Conservation (phyloP, 1,140 invertebrate genomes). For the Lanistes nyassanus region DNA sequence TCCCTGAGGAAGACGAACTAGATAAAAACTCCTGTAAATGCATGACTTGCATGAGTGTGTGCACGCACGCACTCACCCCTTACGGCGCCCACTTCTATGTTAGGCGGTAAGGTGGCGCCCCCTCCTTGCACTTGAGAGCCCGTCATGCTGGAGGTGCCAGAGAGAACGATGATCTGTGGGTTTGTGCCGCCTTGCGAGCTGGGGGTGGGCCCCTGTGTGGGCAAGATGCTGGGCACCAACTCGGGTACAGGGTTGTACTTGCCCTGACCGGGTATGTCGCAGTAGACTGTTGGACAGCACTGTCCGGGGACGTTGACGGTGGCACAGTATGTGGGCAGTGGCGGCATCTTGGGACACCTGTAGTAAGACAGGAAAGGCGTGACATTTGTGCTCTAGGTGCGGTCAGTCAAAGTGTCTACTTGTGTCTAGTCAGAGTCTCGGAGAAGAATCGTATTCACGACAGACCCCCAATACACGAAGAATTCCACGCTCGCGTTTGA, state of each 20-base stretch:
- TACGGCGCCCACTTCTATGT: not conserved
- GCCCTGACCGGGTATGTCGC: slow-evolving; percentile 50
- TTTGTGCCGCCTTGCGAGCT: slow-evolving; percentile 15
- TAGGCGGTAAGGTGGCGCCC: not conserved
- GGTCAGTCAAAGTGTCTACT: too few species aligned
- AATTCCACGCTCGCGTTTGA: too few species aligned
- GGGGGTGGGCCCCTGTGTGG: slow-evolving; percentile 35
- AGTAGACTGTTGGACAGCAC: slow-evolving; percentile 47
- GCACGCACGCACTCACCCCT: not conserved
- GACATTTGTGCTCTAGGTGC: too few species aligned
- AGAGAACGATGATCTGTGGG: slow-evolving; percentile 14
- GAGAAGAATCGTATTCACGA: too few species aligned
- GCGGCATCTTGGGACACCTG: slow-evolving; percentile 53
- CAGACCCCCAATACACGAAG: too few species aligned
- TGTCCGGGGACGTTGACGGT: slow-evolving; percentile 46
- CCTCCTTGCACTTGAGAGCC: not conserved
- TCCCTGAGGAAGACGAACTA: too few species aligned
- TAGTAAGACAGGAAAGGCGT: not conserved
- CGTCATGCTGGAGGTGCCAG: not conserved
- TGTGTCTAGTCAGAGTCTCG: too few species aligned
- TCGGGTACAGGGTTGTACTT: slow-evolving; percentile 51
- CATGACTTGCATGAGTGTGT: too few species aligned
- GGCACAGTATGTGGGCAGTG: slow-evolving; percentile 46
- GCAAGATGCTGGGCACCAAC: slow-evolving; percentile 42
- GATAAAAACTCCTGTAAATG: too few species aligned